phyloP scores from a whole-genome alignment of 1,140 invertebrate genomes.

The Dysdera silvatica region DNA sequence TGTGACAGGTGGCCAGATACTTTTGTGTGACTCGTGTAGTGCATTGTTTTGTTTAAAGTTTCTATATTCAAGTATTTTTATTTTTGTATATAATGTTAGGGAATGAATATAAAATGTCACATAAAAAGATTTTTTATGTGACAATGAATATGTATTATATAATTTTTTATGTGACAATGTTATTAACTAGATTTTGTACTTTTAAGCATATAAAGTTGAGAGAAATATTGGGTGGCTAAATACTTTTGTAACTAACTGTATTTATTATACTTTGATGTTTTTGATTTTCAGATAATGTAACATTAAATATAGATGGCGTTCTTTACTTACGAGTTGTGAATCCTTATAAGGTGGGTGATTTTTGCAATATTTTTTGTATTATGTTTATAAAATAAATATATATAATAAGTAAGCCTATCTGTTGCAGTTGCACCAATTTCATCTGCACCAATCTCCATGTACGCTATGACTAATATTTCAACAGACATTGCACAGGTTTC shows the following conservation, averaged over 20 bases:
- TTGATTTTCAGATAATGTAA: constrained; percentile 75
- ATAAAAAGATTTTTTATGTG: too few relatives aligned
- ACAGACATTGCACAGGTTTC: too few relatives aligned
- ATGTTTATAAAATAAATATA: background rate
- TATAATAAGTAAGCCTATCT: background rate
- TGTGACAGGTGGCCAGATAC: too few relatives aligned
- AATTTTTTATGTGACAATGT: too few relatives aligned
- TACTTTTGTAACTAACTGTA: constrained; percentile 31
- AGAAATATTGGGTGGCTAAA: background rate
- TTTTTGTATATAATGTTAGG: too few relatives aligned
- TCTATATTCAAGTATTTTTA: too few relatives aligned
- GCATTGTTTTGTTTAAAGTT: too few relatives aligned
- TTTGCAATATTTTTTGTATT: constrained; percentile 5
- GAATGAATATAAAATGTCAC: too few relatives aligned
- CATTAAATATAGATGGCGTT: constrained; percentile 92
- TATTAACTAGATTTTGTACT: background rate
- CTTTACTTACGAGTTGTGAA: constrained; percentile 89
- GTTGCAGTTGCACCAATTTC: background rate
- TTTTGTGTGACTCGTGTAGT: too few relatives aligned
- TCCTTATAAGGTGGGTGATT: constrained; percentile 63
- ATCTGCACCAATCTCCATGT: too few relatives aligned
- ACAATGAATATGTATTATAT: too few relatives aligned
- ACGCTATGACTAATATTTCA: too few relatives aligned
- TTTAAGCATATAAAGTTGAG: background rate
- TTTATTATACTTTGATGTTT: constrained; percentile 30